These are phyloP conservation scores for Bombycilla garrulus DNA, from an alignment of 2,113 vertebrate species.

Conservation along the genomic window DNA sequence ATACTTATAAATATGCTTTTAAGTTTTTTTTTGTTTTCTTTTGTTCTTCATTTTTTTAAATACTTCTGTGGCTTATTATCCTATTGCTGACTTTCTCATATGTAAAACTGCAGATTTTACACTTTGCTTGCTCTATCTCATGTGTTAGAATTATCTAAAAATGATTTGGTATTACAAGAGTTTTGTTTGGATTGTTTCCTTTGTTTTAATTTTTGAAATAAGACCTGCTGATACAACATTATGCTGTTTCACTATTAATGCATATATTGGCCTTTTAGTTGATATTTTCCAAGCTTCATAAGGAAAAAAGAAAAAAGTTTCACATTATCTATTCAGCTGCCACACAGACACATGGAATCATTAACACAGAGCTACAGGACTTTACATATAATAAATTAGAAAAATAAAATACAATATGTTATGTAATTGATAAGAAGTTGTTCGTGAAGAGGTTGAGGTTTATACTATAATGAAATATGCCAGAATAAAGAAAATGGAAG, in stretches of 20 bases:
- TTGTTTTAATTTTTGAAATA: background rate
- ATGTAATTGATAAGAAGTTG: background rate
- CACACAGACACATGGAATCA: background rate
- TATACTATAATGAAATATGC: background rate
- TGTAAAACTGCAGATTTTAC: background rate
- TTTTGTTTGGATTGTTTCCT: background rate
- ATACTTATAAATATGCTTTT: background rate
- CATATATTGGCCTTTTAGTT: background rate
- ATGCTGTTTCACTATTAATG: background rate
- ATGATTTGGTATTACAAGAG: background rate
- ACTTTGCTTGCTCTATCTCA: background rate
- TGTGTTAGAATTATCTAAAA: background rate
- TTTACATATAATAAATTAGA: background rate
- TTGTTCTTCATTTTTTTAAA: background rate
- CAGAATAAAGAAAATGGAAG: background rate
- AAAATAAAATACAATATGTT: background rate
- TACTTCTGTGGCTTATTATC: background rate
- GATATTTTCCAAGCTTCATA: background rate
- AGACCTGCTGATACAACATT: background rate
- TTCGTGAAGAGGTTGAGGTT: background rate
- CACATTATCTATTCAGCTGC: background rate
- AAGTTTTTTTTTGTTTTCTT: accelerated
- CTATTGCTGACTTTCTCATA: background rate
- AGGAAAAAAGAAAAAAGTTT: background rate
- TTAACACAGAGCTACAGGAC: background rate